Conservation (phyloP, 2,888 invertebrate species). For the Scaptomyza polygonia region DNA sequence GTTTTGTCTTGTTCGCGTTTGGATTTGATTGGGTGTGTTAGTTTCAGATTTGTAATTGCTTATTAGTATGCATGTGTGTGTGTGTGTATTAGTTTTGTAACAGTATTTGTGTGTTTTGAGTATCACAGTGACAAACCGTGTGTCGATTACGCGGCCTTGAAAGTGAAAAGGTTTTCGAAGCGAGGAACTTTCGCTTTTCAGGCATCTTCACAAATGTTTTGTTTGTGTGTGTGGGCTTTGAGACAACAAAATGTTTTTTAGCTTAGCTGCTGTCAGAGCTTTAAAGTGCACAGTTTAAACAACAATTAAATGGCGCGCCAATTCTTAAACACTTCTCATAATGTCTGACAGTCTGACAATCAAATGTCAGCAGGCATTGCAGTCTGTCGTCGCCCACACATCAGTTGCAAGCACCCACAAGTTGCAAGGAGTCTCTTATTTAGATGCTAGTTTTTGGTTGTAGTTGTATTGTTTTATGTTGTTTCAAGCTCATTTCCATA, state of each 20-base stretch:
- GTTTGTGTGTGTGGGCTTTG: constrained; percentile 7
- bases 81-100: constrained; percentile 23
- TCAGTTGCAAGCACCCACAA: no score
- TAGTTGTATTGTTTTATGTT: background rate
- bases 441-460: background rate
- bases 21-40: constrained; percentile 52
- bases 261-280: constrained; percentile 23
- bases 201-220: background rate
- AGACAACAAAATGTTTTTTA: constrained; percentile 15
- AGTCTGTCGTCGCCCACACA: constrained; percentile 50
- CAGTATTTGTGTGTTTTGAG: constrained; percentile 4
- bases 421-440: no score
- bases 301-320: constrained; percentile 60
- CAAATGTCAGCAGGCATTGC: constrained; percentile 61
- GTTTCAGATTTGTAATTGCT: constrained; percentile 39
- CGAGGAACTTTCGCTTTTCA: constrained; percentile 59
- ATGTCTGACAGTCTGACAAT: constrained; percentile 35
- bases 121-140: constrained; percentile 52
- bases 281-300: constrained; percentile 56
- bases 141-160: constrained; percentile 80
- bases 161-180: constrained; percentile 83
- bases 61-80: constrained; percentile 7
- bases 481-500: constrained; percentile 59
- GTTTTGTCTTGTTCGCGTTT: constrained; percentile 49
- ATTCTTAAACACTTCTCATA: constrained; percentile 56